Base-by-base conservation (phyloP, 2,888 invertebrate genomes). In the Cotesia congregata region DNA sequence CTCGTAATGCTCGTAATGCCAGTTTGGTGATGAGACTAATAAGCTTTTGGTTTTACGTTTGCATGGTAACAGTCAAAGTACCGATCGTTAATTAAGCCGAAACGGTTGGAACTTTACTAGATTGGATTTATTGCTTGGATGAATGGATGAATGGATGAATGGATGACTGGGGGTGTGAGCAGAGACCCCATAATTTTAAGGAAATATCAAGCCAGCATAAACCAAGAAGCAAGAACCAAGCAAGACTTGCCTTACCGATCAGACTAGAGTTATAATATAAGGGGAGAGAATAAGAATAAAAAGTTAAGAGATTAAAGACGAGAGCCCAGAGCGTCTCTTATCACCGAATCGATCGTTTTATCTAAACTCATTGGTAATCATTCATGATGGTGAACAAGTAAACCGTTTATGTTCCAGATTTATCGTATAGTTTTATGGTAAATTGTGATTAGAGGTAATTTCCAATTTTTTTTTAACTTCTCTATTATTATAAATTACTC, bases 71-170 rank as follows among this genome's bases (percentile, higher is more conserved):
- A 72, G 72, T 61, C 72, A 77, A 82, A 81, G 81, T 80, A 78
- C 80, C 80, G 76, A 76, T 79, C 77, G 81, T 82, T 81, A 78
- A 77, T 82, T 81, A 78, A 77, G 78, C 80, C 73, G 79, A 76
- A 80, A 78, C 78, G 79, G 78, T 77, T 80, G 78, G 80, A 81
- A 82, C 80, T 82, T 81, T 78, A 80, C 77, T 77, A 80, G 80
- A 82, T 81, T 82, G 80, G 78, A 78, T 80, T 69, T 75, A 78
- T 76, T 68, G 76, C 72, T 72, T n/a, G 61, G 65, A 17, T 17
- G 30, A 30, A 20, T 20, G 20, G 20, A 20, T 20, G 20, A 20
- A 30, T 30, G 30, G 30, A 30, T 30, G 30, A 30, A 0, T 30
- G 30, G 30, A 30, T 30, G 30, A 30, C 30, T 30, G 72, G 71